A percentile compares a stretch with the other conserved stretches of the same genome.
phyloP scores from a whole-genome alignment of 2,797 vertebrate species.

The Macrochelys suwanniensis region DNA sequence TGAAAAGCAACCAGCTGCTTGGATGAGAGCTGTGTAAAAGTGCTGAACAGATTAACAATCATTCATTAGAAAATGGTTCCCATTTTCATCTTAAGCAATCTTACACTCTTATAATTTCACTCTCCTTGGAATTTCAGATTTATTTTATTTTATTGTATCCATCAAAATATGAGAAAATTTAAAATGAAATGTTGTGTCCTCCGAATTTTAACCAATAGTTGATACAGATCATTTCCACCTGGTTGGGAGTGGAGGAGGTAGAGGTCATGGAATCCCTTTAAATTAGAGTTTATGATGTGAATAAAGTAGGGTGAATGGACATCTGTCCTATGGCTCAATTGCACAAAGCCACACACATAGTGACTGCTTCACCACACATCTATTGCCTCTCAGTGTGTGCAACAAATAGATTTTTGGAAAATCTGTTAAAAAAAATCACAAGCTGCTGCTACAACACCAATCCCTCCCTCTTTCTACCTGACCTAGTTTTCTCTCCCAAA shows the following conservation, averaged over 20 bases:
- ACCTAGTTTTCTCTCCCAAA: neutral
- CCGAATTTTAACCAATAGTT: neutral
- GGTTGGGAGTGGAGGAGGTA: neutral
- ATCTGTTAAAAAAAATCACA: neutral
- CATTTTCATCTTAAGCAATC: conserved; percentile 47
- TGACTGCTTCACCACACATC: neutral
- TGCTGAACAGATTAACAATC: conserved; percentile 37
- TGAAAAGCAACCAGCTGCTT: conserved; percentile 40
- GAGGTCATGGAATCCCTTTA: neutral
- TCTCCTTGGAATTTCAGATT: conserved; percentile 24
- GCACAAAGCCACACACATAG: neutral
- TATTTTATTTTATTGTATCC: neutral
- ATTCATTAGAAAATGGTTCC: conserved; percentile 49
- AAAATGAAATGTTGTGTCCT: neutral
- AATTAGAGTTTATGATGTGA: neutral
- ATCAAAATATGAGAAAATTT: neutral
- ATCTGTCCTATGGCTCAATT: neutral
- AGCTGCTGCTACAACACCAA: neutral
- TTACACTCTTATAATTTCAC: conserved; percentile 41
- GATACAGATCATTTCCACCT: neutral
- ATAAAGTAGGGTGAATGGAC: neutral
- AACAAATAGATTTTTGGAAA: neutral
- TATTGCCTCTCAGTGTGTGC: neutral
- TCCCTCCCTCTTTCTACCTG: neutral
- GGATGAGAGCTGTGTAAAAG: conserved; percentile 53